Percentiles rank a stretch among this genome's conserved stretches.
phyloP scores from a whole-genome alignment of 1,140 invertebrate genomes.

The Drosophila mauritiana region DNA sequence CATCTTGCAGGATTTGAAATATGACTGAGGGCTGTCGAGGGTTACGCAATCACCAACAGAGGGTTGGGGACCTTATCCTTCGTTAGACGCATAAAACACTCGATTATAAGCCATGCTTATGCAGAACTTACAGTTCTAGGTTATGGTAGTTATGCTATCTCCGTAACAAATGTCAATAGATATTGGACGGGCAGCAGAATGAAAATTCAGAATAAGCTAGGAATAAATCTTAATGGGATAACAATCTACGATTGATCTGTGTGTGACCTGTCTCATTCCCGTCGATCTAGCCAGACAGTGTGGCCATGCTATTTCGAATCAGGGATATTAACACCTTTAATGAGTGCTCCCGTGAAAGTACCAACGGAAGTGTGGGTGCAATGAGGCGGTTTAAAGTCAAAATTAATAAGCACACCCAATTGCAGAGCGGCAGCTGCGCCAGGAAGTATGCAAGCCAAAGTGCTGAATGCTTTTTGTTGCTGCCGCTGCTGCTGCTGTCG shows the following conservation, averaged over 20 bases:
- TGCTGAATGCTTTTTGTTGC: constrained; percentile 22
- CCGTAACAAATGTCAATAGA: background rate
- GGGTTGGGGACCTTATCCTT: background rate
- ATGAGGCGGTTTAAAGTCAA: constrained; percentile 59
- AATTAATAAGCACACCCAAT: constrained; percentile 51
- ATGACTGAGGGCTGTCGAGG: constrained; percentile 8
- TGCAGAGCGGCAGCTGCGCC: constrained; percentile 26
- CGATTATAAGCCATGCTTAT: background rate
- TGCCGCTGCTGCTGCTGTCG: constrained; percentile 8
- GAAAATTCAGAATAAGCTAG: too few relatives aligned
- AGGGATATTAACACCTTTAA: constrained; percentile 33
- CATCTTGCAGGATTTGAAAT: constrained; percentile 16
- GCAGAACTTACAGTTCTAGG: background rate
- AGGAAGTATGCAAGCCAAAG: constrained; percentile 41
- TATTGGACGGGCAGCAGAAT: too few relatives aligned
- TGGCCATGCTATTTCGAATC: background rate
- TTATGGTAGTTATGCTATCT: too few relatives aligned
- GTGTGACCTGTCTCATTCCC: background rate
- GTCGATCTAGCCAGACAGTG: background rate
- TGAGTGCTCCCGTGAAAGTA: constrained; percentile 14
- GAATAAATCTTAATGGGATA: background rate
- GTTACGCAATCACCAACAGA: constrained; percentile 1
- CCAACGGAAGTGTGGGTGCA: constrained; percentile 19
- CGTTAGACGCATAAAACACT: background rate
- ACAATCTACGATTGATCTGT: background rate